Evolutionary conservation across 2,888 invertebrate genomes (phyloP).

Genomic region (Andricus curvator): DNA sequence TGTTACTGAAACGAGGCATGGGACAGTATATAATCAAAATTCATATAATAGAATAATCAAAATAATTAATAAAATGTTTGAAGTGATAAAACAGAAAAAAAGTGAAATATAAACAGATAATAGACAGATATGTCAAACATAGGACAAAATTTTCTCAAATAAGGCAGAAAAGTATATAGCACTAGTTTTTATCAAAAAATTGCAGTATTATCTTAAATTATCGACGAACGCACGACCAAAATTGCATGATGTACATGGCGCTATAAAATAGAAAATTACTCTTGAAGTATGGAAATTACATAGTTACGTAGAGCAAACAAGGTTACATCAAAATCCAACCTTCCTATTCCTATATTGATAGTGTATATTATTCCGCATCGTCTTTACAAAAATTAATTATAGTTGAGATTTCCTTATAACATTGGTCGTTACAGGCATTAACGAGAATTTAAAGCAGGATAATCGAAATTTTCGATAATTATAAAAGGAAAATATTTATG

Average conservation of each 20-base stretch:
- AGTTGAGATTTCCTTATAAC: neutral
- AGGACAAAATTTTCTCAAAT: too few species aligned
- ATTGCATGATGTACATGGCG: neutral
- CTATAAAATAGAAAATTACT: neutral
- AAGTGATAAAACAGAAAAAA: too few species aligned
- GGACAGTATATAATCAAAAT: too few species aligned
- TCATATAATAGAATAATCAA: too few species aligned
- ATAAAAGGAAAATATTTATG: neutral
- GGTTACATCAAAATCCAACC: neutral
- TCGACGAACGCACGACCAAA: neutral
- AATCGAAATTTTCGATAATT: neutral
- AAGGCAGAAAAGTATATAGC: too few species aligned
- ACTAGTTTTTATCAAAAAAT: neutral
- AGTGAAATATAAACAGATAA: too few species aligned
- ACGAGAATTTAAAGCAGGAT: neutral
- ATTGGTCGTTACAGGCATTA: neutral
- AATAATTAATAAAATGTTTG: too few species aligned
- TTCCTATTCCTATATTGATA: neutral
- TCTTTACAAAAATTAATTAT: neutral
- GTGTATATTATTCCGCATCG: neutral
- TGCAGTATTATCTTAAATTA: neutral
- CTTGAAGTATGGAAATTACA: conserved; percentile 3
- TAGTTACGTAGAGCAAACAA: neutral
- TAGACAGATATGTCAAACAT: too few species aligned
- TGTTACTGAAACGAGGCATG: too few species aligned